These are phyloP conservation scores for Anoplius nigerrimus DNA, from an alignment of 2,888 invertebrate species.

Conservation along the genomic window DNA sequence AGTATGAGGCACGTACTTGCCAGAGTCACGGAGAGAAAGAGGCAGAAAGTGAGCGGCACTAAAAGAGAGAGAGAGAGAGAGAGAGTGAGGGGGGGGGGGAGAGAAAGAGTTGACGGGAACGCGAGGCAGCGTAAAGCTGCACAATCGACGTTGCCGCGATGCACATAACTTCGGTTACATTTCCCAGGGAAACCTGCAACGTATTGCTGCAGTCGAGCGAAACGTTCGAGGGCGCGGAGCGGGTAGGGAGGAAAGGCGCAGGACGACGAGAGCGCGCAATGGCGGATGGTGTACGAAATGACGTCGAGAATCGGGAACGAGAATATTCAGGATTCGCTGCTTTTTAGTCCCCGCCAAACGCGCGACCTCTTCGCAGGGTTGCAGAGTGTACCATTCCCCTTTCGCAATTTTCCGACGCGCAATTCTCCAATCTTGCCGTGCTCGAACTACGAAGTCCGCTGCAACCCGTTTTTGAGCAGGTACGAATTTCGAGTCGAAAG, in stretches of 20 bases:
- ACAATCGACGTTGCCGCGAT: not conserved
- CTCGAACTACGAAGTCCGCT: not conserved
- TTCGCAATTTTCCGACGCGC: not conserved
- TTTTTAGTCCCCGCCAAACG: slow-evolving; percentile 20
- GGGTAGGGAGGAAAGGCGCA: not conserved
- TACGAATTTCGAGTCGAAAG: too few relatives aligned
- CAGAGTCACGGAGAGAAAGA: too few relatives aligned
- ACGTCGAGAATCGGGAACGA: not conserved
- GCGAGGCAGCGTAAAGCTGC: not conserved
- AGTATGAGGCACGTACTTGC: too few relatives aligned
- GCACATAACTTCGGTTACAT: slow-evolving; percentile 8
- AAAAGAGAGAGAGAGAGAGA: not conserved
- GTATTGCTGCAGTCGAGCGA: not conserved
- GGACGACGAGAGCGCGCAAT: not conserved
- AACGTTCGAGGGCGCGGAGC: not conserved
- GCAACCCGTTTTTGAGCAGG: too few relatives aligned
- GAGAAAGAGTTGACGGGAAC: slow-evolving; percentile 1
- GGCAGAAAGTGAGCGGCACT: not conserved
- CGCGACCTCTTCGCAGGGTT: slow-evolving; percentile 15
- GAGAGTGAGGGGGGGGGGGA: not conserved
- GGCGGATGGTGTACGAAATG: not conserved
- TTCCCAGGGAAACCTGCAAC: not conserved
- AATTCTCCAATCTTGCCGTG: not conserved
- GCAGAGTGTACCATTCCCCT: not conserved
- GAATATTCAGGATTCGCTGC: slow-evolving; percentile 15